Percentiles rank a stretch among this genome's conserved stretches.
phyloP scores from a whole-genome alignment of 37 sponge, comb jelly and placozoan species.

The Halichondria panicea region DNA sequence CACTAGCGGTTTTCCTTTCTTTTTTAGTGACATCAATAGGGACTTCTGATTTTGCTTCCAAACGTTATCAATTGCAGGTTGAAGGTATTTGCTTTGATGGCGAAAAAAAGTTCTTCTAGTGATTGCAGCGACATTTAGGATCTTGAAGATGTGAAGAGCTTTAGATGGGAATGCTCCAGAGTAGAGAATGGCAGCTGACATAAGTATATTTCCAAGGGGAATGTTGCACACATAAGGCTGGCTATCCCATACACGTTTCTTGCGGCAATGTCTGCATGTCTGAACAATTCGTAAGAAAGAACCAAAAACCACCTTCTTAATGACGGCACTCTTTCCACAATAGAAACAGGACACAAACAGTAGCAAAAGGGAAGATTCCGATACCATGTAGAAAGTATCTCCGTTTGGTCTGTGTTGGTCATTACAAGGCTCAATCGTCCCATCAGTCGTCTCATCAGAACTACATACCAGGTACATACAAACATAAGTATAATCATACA shows the following conservation, averaged over 20 bases:
- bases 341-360: too few relatives aligned
- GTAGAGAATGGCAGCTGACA: constrained; percentile 38
- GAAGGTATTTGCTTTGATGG: constrained; percentile 36
- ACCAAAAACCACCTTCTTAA: too few relatives aligned
- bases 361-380: too few relatives aligned
- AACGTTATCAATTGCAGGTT: constrained; percentile 12
- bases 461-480: too few relatives aligned
- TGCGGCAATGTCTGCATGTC: too few relatives aligned
- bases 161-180: constrained; percentile 52
- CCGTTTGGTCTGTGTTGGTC: too few relatives aligned
- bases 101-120: constrained; percentile 40
- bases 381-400: too few relatives aligned
- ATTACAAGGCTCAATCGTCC: too few relatives aligned
- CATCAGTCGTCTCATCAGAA: too few relatives aligned
- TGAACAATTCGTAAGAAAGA: too few relatives aligned
- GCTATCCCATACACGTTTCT: constrained; percentile 5
- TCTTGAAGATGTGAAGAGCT: constrained; percentile 30
- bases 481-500: too few relatives aligned
- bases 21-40: not conserved
- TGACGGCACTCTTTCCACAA: too few relatives aligned
- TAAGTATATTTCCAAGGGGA: constrained; percentile 45
- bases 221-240: not conserved
- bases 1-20: not conserved
- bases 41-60: constrained; percentile 26
- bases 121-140: constrained; percentile 17